phyloP scores from a whole-genome alignment of 2,888 invertebrate genomes.

The Scotopteryx bipunctaria region DNA sequence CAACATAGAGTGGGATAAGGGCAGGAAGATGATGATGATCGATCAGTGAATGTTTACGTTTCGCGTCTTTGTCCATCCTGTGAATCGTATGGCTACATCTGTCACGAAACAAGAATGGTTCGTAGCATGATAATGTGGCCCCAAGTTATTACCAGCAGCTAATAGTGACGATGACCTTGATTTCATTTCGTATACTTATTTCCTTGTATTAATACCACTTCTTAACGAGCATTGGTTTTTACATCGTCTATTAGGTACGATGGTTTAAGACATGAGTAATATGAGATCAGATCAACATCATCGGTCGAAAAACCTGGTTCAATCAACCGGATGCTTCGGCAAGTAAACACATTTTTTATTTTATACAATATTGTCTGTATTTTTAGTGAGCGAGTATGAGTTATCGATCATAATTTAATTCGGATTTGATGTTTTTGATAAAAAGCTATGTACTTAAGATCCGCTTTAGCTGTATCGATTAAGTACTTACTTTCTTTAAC shows the following conservation, averaged over 20 bases:
- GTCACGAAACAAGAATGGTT: too few species aligned
- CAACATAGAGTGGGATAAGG: too few species aligned
- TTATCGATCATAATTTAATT: slow-evolving; percentile 13
- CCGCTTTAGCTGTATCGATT: too few species aligned
- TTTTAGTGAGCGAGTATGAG: slow-evolving; percentile 5
- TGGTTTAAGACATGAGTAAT: slow-evolving; percentile 1
- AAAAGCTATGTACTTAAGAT: too few species aligned
- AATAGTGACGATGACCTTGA: not conserved
- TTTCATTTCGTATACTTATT: not conserved
- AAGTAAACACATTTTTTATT: not conserved
- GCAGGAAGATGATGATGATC: too few species aligned
- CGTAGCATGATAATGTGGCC: too few species aligned
- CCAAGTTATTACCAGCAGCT: too few species aligned
- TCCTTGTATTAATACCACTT: not conserved
- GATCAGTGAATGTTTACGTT: too few species aligned
- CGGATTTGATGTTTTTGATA: too few species aligned
- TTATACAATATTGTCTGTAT: not conserved
- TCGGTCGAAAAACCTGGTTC: slow-evolving; percentile 19
- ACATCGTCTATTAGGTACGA: not conserved
- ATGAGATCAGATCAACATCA: slow-evolving; percentile 6
- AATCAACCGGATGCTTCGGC: slow-evolving; percentile 21
- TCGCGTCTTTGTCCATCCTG: too few species aligned
- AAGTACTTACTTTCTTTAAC: slow-evolving; percentile 5
- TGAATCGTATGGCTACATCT: too few species aligned
- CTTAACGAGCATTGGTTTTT: not conserved